These are phyloP conservation scores for Drosophila nr. medialis DNA, from an alignment of 2,888 invertebrate species.

Conservation along the genomic window DNA sequence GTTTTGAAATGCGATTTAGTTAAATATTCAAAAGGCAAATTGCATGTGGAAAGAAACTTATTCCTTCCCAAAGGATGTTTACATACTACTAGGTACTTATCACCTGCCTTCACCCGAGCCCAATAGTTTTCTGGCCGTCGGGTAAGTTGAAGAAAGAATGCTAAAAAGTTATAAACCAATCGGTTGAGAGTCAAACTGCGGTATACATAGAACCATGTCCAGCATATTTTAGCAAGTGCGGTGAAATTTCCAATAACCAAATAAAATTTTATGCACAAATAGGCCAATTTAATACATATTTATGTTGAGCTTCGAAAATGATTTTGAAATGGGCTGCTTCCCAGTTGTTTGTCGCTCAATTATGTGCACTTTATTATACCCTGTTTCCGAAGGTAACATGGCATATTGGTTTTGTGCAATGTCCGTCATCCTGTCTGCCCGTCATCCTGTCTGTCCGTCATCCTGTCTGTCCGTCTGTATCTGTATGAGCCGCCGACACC, in stretches of 20 bases:
- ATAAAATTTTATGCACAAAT: not conserved
- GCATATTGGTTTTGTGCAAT: too few species aligned
- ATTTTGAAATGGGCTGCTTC: not conserved
- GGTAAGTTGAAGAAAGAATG: not conserved
- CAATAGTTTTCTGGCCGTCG: not conserved
- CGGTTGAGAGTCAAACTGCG: too few species aligned
- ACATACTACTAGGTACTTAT: not conserved
- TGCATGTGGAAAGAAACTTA: not conserved
- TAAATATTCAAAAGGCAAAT: not conserved
- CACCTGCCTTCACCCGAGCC: not conserved
- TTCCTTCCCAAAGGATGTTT: not conserved
- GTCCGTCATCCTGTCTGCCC: too few species aligned
- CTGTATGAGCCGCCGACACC: too few species aligned
- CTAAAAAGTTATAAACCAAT: not conserved
- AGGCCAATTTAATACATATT: not conserved
- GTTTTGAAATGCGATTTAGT: not conserved
- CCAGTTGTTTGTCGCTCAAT: too few species aligned
- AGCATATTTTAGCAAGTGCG: not conserved
- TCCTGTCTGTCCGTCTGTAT: too few species aligned
- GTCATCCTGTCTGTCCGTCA: too few species aligned
- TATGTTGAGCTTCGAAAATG: not conserved
- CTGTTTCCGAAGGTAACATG: too few species aligned
- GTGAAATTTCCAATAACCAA: not conserved
- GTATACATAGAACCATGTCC: not conserved
- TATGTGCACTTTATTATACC: too few species aligned